Evolutionary conservation across 1,140 invertebrate genomes (phyloP).

Genomic region (Mylabris phalerata): DNA sequence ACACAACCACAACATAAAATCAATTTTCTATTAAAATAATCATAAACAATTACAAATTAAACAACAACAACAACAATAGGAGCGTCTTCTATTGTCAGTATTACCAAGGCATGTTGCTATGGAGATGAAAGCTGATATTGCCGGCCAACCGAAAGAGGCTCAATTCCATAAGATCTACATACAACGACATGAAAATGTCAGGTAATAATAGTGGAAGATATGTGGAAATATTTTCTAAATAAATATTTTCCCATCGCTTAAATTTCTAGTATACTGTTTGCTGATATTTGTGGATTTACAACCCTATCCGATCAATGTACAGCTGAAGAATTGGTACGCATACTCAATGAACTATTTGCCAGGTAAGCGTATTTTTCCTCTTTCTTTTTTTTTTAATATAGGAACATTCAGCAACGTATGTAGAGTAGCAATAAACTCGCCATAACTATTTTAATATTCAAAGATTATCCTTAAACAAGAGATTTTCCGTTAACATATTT

Average conservation of each 20-base stretch:
- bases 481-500: too few relatives aligned
- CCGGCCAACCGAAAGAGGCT: conserved; percentile 80
- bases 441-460: too few relatives aligned
- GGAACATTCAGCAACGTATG: too few relatives aligned
- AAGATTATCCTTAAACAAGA: too few relatives aligned
- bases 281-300: conserved; percentile 97
- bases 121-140: conserved; percentile 97
- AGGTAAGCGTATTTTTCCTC: conserved; percentile 50
- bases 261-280: conserved; percentile 80
- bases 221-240: conserved; percentile 5
- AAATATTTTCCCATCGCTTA: not conserved
- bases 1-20: conserved; percentile 25
- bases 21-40: not conserved
- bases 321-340: conserved; percentile 87
- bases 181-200: conserved; percentile 91
- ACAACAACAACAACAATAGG: conserved; percentile 49
- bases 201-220: conserved; percentile 49
- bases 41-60: too few relatives aligned
- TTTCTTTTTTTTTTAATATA: not conserved
- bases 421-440: too few relatives aligned
- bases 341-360: conserved; percentile 94
- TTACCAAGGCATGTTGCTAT: conserved; percentile 91
- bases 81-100: conserved; percentile 85
- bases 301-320: conserved; percentile 91
- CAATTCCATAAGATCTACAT: conserved; percentile 99